phyloP scores from a whole-genome alignment of 1,140 invertebrate genomes.

The Drosophila insularis region DNA sequence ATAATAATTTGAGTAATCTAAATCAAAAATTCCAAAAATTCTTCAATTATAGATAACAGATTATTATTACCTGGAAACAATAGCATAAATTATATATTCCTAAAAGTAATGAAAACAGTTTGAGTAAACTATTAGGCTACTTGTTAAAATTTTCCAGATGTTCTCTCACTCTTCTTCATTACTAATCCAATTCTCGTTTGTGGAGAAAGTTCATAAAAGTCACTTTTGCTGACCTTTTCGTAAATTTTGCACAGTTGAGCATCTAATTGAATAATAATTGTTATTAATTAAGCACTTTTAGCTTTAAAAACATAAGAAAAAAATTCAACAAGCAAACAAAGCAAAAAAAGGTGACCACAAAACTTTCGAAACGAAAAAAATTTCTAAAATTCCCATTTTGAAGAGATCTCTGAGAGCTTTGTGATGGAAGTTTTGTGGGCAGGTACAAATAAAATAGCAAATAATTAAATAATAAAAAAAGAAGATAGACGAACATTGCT shows the following conservation, averaged over 20 bases:
- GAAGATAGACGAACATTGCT: constrained; percentile 34
- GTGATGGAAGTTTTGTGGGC: constrained; percentile 10
- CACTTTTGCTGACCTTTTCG: constrained; percentile 47
- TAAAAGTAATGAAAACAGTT: too few species aligned
- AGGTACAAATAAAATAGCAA: constrained; percentile 24
- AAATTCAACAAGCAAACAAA: neutral
- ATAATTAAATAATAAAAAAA: constrained; percentile 59
- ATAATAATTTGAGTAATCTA: too few species aligned
- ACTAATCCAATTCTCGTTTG: neutral
- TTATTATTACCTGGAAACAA: too few species aligned
- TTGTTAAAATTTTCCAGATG: too few species aligned
- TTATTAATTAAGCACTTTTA: constrained; percentile 65
- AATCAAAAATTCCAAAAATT: too few species aligned
- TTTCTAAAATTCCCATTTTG: constrained; percentile 14
- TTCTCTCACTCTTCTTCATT: neutral
- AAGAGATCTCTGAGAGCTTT: constrained; percentile 1
- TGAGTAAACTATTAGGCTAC: too few species aligned
- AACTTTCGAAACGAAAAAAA: constrained; percentile 15
- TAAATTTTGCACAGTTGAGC: constrained; percentile 27
- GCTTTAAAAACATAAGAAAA: neutral
- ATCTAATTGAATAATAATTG: constrained; percentile 78
- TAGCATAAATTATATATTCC: too few species aligned
- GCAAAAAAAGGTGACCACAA: constrained; percentile 37
- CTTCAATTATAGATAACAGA: too few species aligned
- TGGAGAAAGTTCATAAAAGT: constrained; percentile 52